These are phyloP conservation scores for Ctenodactylus gundi DNA, from an alignment of 2,113 vertebrate genomes.

Conservation along the genomic window DNA sequence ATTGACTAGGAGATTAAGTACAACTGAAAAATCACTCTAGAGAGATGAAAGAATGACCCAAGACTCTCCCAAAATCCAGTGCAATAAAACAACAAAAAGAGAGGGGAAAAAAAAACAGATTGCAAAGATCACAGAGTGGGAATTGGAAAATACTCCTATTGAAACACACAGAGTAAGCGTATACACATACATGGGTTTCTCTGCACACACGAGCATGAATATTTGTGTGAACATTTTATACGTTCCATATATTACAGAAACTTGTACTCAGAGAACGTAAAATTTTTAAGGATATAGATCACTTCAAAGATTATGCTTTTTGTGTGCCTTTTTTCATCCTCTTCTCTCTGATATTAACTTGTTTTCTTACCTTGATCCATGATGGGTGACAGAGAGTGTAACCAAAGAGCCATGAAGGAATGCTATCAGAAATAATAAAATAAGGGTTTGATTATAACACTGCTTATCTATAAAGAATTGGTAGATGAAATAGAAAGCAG, in stretches of 20 bases:
- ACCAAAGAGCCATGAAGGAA: not conserved
- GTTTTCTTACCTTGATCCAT: not conserved
- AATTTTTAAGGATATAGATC: too few species aligned
- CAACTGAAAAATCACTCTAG: not conserved
- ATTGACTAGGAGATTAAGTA: not conserved
- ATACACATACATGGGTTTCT: not conserved
- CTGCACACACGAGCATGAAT: not conserved
- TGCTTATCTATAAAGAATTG: not conserved
- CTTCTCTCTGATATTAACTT: not conserved
- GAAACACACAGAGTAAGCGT: not conserved
- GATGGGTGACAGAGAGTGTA: not conserved
- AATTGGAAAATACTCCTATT: not conserved
- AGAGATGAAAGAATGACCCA: not conserved
- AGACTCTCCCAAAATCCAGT: not conserved
- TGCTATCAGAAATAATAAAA: not conserved
- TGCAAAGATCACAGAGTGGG: not conserved
- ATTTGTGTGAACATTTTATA: not conserved
- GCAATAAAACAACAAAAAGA: not conserved
- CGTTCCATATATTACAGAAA: not conserved
- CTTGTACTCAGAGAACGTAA: not conserved
- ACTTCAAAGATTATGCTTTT: not conserved
- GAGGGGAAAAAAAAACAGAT: not conserved
- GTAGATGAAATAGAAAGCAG: not conserved
- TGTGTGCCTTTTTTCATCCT: not conserved
- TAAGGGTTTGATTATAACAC: not conserved